Conservation (phyloP, 2,113 vertebrate species). For the Lontra canadensis region DNA sequence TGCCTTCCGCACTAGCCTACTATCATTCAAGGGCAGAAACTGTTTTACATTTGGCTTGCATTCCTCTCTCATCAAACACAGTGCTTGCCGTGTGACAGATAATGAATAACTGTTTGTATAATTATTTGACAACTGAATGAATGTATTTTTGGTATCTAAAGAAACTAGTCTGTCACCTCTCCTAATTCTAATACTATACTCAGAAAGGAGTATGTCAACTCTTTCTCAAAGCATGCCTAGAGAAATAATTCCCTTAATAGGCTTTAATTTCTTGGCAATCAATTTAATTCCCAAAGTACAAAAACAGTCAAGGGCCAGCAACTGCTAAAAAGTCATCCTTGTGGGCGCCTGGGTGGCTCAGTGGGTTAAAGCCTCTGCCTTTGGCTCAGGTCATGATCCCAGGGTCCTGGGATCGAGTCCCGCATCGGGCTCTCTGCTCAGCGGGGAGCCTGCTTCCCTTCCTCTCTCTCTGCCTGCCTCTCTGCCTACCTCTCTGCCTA, state of each 20-base stretch:
- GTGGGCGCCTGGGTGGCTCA: no score
- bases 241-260: background rate
- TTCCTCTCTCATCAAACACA: slow-evolving; percentile 10
- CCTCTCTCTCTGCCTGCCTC: no score
- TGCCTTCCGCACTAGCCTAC: background rate
- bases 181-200: background rate
- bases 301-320: background rate
- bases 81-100: background rate
- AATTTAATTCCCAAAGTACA: background rate
- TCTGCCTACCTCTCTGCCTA: no score
- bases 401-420: no score
- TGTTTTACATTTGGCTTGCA: background rate
- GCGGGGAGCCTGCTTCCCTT: no score
- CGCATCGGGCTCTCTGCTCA: no score
- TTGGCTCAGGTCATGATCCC: no score
- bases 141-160: background rate
- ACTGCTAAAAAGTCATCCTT: background rate
- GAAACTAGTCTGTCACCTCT: background rate
- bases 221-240: background rate
- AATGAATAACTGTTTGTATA: background rate
- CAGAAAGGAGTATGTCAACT: background rate
- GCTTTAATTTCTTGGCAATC: slow-evolving; percentile 31
- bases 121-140: background rate
- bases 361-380: no score
- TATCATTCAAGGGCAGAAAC: background rate